phyloP scores from a whole-genome alignment of 1,140 invertebrate genomes.

The Holcopasites calliopsidis region DNA sequence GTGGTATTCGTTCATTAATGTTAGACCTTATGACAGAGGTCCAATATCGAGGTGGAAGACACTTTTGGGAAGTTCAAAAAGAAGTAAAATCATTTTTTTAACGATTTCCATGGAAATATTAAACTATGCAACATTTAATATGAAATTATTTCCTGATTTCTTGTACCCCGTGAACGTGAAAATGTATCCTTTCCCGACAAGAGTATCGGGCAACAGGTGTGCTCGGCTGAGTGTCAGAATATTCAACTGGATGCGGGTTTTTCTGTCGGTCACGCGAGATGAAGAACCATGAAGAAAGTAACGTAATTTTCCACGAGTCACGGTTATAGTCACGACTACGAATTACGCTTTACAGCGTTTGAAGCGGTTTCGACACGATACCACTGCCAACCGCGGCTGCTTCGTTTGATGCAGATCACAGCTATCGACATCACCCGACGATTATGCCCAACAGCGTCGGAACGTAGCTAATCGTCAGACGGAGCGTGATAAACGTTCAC shows the following conservation, averaged over 20 bases:
- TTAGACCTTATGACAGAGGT: no score
- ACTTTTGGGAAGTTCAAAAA: no score
- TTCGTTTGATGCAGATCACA: constrained; percentile 1
- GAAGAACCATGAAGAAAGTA: constrained; percentile 32
- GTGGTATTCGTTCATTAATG: no score
- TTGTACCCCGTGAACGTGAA: neutral
- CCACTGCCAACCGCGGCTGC: constrained; percentile 50
- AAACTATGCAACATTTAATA: neutral
- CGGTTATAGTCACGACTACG: constrained; percentile 27
- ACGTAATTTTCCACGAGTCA: constrained; percentile 32
- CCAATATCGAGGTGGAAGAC: no score
- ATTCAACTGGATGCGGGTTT: neutral
- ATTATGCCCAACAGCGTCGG: neutral
- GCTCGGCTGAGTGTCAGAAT: neutral
- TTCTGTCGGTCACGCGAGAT: constrained; percentile 1
- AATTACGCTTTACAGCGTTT: constrained; percentile 14
- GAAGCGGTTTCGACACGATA: constrained; percentile 10
- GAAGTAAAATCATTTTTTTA: no score
- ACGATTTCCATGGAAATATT: no score
- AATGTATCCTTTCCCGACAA: neutral
- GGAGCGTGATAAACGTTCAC: neutral
- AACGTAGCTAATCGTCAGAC: neutral
- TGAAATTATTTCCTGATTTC: neutral
- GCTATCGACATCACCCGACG: neutral
- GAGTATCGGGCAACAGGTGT: neutral